Base-by-base conservation (phyloP, 2,113 vertebrate genomes). In the Balaenoptera acutorostrata region DNA sequence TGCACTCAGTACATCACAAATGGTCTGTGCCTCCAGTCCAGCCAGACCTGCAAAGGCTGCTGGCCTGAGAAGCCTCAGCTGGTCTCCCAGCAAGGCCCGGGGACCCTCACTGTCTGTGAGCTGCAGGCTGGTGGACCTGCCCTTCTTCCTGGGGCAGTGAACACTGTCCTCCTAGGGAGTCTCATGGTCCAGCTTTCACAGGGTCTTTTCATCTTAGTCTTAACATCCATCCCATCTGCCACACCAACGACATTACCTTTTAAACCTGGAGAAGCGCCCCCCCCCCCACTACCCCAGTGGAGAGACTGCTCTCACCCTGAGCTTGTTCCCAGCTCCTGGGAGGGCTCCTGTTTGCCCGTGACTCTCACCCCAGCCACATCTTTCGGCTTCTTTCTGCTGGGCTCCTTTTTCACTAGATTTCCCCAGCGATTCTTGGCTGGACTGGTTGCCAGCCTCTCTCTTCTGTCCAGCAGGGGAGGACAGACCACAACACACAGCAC, bases 271-370 rank as follows among this genome's bases (percentile, higher is more conserved):
- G 52, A 27, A 59, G n/a, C 33, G 2, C 33, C 3, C 3, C 0
- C 25, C 71, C 7, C 8, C 7, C 4, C 7, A 8, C 15, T 3
- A 8, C 49, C 20, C 29, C 2, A 0, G 14, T 18, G 36, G 25
- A 59, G 36, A 61, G 36, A 17, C 57, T 29, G 25, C 55, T 61
- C 5, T 10, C 25, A 0, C 5, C 36, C n/a, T 29, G 14, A 3
- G 14, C 8, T 17, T 61, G 55, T 6, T 0, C 36, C 36, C 36
- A 41, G 36, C 36, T 41, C 14, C 80, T 18, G 57, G 9, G 36
- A 61, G 36, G 14, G 36, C 78, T 41, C 27, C 25, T 41, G 55
- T 31, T 41, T 82, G 78, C 41, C n/a, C 13, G 9, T 61, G 55
- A 61, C 36, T 61, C 49, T 81, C 55, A 41, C 25, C 23, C n/a